Evolutionary conservation across 92 coral and sea anemone species (phyloP), one percentile per base, ranked within the genome.

Genomic region (Muricea muricata): DNA sequence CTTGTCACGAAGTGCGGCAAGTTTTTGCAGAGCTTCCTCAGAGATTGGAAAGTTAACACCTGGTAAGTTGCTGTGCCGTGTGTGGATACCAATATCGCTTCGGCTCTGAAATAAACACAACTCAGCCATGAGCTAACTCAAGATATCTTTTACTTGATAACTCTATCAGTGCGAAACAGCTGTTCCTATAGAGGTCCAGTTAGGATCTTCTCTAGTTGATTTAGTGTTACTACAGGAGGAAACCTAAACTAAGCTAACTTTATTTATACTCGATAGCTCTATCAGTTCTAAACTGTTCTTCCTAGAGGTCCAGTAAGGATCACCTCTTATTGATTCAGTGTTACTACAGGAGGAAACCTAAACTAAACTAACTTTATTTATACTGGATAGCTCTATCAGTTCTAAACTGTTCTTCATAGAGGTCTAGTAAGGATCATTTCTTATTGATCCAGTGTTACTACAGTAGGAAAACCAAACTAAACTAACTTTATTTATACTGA

Each of bases 1-100:
- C 35, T 93, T 89, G 34, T 90, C 83, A 21, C 90, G 84, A 12
- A 96, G 92, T 33, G 84, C 85, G 17, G 37, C 72, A 30, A 96
- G 87, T 48, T 94, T 87, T 24, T 73, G 81, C 84, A 93, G 72
- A 11, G 93, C 99, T 48, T 90, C 97, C 29, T 86, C 94, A 17
- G 91, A 79, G 68, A 93, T 81, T 8, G 99, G 99, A 57, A 96
- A 96, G 70, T 93, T 92, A 45, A 96, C 93, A 1, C 99, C 99
- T 14, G 98, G 81, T 93, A 96, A 91, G 93, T 96, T 97, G n/a
- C 93, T 83, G 48, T 94, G 98, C 48, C 94, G 93, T 46, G 93
- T 96, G 85, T 88, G 86, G 18, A 91, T 94, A 58, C 94, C 88
- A 20, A 96, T 96, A 54, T 93, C 93, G 41, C 87, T 86, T 20